Evolutionary conservation across 1,140 invertebrate genomes (phyloP).

Genomic region (Nixonia krombeini): DNA sequence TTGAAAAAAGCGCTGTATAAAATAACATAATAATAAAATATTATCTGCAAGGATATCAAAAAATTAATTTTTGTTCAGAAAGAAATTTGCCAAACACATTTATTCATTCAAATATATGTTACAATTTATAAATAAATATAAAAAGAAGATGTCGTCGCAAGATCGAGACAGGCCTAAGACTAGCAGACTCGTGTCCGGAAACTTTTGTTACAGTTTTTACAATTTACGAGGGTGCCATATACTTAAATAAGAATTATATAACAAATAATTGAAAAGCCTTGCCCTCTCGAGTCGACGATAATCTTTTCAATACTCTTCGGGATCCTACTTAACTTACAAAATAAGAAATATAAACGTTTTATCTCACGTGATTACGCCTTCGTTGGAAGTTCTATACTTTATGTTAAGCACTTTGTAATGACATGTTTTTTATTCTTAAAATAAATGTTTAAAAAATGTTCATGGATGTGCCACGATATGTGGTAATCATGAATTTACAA

Average conservation of each 20-base stretch:
- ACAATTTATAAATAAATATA: slow-evolving; percentile 42
- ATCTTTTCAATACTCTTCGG: slow-evolving; percentile 39
- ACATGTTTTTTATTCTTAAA: too few species aligned
- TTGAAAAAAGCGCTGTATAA: too few species aligned
- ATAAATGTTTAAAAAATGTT: too few species aligned
- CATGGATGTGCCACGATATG: too few species aligned
- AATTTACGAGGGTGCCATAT: slow-evolving; percentile 34
- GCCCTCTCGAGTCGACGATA: slow-evolving; percentile 48
- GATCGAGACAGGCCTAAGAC: slow-evolving; percentile 59
- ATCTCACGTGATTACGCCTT: too few species aligned
- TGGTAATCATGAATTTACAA: too few species aligned
- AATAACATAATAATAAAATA: too few species aligned
- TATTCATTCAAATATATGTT: slow-evolving; percentile 40
- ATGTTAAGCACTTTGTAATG: neutral
- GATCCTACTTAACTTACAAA: slow-evolving; percentile 21
- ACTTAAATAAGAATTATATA: slow-evolving; percentile 41
- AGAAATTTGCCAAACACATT: slow-evolving; percentile 26
- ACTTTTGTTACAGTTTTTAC: slow-evolving; percentile 39
- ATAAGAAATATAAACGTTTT: slow-evolving; percentile 24
- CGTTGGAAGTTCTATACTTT: slow-evolving; percentile 5
- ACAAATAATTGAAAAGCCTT: slow-evolving; percentile 48
- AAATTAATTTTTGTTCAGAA: too few species aligned
- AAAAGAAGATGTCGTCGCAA: slow-evolving; percentile 45
- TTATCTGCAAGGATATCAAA: too few species aligned
- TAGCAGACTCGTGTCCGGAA: slow-evolving; percentile 56